Conservation (phyloP, 2,113 vertebrate species). For the Zosterops borbonicus region DNA sequence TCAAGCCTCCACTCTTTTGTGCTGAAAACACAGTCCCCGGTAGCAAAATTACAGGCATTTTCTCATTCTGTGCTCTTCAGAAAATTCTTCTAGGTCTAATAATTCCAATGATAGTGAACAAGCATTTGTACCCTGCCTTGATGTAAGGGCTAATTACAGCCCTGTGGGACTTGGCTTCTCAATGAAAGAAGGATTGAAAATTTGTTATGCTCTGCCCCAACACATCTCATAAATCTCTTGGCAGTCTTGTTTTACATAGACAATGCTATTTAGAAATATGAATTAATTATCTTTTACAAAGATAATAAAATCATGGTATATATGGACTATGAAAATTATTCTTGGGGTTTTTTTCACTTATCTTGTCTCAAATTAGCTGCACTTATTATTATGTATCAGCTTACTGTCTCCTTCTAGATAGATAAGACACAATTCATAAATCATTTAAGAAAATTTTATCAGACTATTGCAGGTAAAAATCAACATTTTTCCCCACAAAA, state of each 20-base stretch:
- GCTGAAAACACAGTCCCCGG: background rate
- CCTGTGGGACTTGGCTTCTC: background rate
- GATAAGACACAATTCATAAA: background rate
- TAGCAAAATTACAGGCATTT: slow-evolving; percentile 20
- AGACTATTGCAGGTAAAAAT: background rate
- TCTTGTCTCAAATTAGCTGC: slow-evolving; percentile 25
- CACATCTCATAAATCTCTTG: background rate
- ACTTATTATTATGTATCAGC: background rate
- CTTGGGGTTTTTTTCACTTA: background rate
- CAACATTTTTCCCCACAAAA: background rate
- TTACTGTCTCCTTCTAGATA: background rate
- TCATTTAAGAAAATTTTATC: background rate
- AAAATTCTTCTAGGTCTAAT: background rate
- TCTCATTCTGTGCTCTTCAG: background rate
- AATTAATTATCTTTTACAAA: background rate
- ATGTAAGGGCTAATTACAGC: background rate
- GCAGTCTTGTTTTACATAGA: background rate
- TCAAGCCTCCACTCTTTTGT: background rate
- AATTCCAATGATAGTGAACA: background rate
- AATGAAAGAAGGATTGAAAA: background rate
- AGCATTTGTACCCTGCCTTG: background rate
- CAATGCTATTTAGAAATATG: background rate
- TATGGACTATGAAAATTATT: background rate
- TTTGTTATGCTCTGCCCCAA: background rate
- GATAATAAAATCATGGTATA: background rate